These are phyloP conservation scores for Pantherophis guttatus DNA, from an alignment of 2,113 vertebrate genomes.

Conservation along the genomic window DNA sequence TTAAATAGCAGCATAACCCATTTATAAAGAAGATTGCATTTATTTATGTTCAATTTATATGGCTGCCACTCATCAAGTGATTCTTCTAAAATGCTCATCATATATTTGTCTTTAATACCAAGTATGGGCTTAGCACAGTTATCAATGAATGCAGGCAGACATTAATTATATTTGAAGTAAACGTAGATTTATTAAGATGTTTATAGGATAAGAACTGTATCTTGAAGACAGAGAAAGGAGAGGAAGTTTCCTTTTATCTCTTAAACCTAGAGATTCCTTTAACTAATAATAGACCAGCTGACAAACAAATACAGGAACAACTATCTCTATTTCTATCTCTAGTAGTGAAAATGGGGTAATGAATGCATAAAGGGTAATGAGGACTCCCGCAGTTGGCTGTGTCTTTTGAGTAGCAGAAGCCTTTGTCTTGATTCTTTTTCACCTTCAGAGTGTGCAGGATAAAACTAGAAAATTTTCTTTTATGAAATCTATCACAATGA, in stretches of 20 bases:
- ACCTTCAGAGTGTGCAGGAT: neutral
- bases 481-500: neutral
- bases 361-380: neutral
- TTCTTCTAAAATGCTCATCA: neutral
- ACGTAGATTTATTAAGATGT: neutral
- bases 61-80: neutral
- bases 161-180: neutral
- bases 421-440: neutral
- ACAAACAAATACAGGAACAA: neutral
- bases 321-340: neutral
- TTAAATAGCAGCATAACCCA: neutral
- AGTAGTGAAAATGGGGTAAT: neutral
- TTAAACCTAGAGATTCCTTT: neutral
- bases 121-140: neutral
- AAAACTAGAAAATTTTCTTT: neutral
- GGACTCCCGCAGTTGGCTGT: neutral
- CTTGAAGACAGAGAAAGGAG: neutral
- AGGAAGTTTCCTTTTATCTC: neutral
- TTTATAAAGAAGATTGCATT: neutral
- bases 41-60: neutral
- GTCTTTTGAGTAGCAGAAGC: neutral
- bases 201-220: neutral
- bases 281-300: neutral
- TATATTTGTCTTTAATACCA: neutral
- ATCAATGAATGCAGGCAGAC: neutral